Base-by-base conservation (phyloP, 1,140 invertebrate species). In the Sarcophaga bullata region DNA sequence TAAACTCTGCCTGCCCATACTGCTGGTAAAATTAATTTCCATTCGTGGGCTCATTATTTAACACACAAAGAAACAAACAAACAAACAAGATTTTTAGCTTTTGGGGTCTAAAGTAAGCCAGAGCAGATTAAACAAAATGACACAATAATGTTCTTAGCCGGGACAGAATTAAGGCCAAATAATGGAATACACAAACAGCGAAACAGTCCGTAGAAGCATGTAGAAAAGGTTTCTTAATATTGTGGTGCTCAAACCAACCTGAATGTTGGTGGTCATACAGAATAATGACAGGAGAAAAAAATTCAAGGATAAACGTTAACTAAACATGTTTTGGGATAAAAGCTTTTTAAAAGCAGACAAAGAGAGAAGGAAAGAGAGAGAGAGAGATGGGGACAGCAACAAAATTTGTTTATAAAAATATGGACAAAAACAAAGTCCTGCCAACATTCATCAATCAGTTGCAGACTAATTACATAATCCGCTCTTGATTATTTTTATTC, bases 381-480 rank as follows among this genome's bases (percentile, higher is more conserved):
- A 37, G 25, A 37, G 25, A 37, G 4, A 4, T 37, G 4, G 4
- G 4, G 4, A 37, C 25, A 52, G 50, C 13, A 52, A 13, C 1
- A 3, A 9, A 52, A 10, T 52, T n/a, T 15, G 54, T 62, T 62
- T n/a, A 62, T 62, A 62, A 62, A 62, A 62, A 62, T 78, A 46
- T 49, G 75, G 75, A 25, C 80, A 81, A 62, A 62, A 62, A 62
- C 54, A 58, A n/a, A 58, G 62, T 19, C 62, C 19, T 68, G 84
- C 73, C 82, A 81, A 49, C 80, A 86, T 88, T 89, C 88, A 89
- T 89, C 88, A 89, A 89, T 89, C 88, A 89, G 88, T 84, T 89
- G 86, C 88, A 89, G 88, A 89, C 88, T 89, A 89, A 89, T 89
- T 89, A 89, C 88, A 88, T 89, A 89, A 89, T 89, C 88, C 88